Evolutionary conservation across 2,888 invertebrate species (phyloP).

Genomic region (Bedellia somnulentella): DNA sequence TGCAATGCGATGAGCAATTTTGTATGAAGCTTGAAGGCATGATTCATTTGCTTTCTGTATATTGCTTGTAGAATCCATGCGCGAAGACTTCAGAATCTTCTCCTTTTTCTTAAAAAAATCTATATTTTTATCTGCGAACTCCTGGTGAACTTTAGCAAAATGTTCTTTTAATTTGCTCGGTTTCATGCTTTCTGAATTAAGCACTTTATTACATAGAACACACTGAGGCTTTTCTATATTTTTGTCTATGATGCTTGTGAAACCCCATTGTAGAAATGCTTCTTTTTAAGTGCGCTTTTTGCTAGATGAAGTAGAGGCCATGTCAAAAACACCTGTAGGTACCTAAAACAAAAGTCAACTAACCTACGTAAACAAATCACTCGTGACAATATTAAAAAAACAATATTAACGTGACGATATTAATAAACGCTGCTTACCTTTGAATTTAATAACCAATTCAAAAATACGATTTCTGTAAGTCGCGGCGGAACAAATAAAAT

Average conservation of each 20-base stretch:
- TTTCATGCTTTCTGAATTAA: constrained; percentile 14
- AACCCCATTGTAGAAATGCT: constrained; percentile 12
- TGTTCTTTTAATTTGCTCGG: too few species aligned
- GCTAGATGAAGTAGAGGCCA: constrained; percentile 7
- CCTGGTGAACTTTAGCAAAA: constrained; percentile 13
- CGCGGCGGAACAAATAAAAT: not conserved
- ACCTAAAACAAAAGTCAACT: constrained; percentile 6
- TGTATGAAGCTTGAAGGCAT: constrained; percentile 12
- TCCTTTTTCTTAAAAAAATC: constrained; percentile 11
- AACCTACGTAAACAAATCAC: constrained; percentile 6
- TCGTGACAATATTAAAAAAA: constrained; percentile 3
- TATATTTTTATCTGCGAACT: constrained; percentile 12
- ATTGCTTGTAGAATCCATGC: constrained; percentile 11
- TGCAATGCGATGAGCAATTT: constrained; percentile 9
- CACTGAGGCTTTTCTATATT: constrained; percentile 13
- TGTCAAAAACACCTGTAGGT: constrained; percentile 6
- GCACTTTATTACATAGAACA: constrained; percentile 14
- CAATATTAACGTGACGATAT: constrained; percentile 1
- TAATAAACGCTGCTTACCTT: not conserved
- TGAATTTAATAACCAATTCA: not conserved
- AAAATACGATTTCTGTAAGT: not conserved
- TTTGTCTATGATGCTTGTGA: constrained; percentile 11
- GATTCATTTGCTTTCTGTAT: constrained; percentile 10
- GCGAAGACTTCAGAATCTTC: constrained; percentile 10
- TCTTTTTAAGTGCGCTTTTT: constrained; percentile 10